Base-by-base conservation (phyloP, 2,113 vertebrate species). In the Marmota flaviventris region DNA sequence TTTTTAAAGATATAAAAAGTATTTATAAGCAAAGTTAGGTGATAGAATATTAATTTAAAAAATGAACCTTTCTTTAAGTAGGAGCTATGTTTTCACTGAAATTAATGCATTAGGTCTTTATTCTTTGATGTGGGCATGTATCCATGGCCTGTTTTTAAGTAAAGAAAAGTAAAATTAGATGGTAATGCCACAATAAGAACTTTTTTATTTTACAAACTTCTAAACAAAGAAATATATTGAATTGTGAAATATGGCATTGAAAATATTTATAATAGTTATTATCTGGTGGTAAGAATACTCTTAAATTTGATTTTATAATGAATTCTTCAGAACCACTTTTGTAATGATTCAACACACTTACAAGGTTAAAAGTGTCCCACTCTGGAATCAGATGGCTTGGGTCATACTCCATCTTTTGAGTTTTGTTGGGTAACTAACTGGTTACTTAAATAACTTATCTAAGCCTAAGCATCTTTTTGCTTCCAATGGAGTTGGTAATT, bases 341-440 rank as follows among this genome's bases (percentile, higher is more conserved):
- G 5, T n/a, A 76, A 48, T 39, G 25, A 73, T 10, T 18, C 2
- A 29, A 6, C 2, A 51, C 10, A 4, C 14, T 39, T 39, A 39
- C 5, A 27, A 0, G n/a, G n/a, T n/a, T 9, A 6, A 34, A 70
- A 83, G 5, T 22, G 0, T 0, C 48, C 3, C 5, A 75, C 8
- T 42, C 39, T 89, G 4, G 6, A 65, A 2, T 51, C 17, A 42
- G 61, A 45, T 16, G 11, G 1, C 48, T 11, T 17, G 2, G 5
- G 1, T 39, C 10, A 78, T 12, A 17, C 0, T 9, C 12, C 4
- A 18, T 29, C 8, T 42, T 79, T 22, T 24, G 4, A 51, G 37
- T 5, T 1, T 27, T 37, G 3, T 69, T n/a, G 29, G 27, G 2
- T 56, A 34, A 4, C 0, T 61, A 20, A 25, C 70, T 17, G 67